Evolutionary conservation across 2,113 vertebrate genomes (phyloP).

Genomic region (Xiphophorus maculatus): DNA sequence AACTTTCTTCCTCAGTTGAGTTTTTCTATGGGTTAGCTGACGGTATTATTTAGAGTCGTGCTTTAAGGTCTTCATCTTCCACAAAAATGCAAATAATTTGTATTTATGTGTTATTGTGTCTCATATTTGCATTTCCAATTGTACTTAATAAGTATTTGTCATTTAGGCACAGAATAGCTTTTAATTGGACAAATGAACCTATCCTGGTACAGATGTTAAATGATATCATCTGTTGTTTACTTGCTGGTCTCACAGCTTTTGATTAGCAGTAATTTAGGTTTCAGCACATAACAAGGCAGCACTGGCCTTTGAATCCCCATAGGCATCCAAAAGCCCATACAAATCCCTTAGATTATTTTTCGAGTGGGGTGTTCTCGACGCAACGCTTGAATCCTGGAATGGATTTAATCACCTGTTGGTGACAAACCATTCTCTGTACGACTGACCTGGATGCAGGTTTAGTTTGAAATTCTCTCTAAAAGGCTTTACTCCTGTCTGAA

Average conservation of each 20-base stretch:
- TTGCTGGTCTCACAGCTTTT: constrained; percentile 46
- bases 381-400: constrained; percentile 39
- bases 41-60: too few relatives aligned
- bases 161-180: background rate
- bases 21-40: too few relatives aligned
- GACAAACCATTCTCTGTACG: constrained; percentile 7
- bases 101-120: too few relatives aligned
- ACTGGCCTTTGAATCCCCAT: constrained; percentile 50
- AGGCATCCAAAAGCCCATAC: constrained; percentile 53
- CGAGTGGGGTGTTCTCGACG: constrained; percentile 24
- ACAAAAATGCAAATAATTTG: too few relatives aligned
- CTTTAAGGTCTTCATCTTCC: too few relatives aligned
- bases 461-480: background rate
- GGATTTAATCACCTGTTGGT: constrained; percentile 14
- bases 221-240: constrained; percentile 47
- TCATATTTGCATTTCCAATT: too few relatives aligned
- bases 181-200: background rate
- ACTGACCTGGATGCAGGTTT: background rate
- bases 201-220: constrained; percentile 4
- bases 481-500: background rate
- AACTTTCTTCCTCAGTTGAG: too few relatives aligned
- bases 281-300: constrained; percentile 63
- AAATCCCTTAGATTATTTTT: constrained; percentile 66
- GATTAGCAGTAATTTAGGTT: constrained; percentile 69
- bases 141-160: too few relatives aligned